Evolutionary conservation across 2,797 vertebrate genomes (phyloP), one percentile per base, ranked within the genome.

Genomic region (Rhabdomys pumilio): DNA sequence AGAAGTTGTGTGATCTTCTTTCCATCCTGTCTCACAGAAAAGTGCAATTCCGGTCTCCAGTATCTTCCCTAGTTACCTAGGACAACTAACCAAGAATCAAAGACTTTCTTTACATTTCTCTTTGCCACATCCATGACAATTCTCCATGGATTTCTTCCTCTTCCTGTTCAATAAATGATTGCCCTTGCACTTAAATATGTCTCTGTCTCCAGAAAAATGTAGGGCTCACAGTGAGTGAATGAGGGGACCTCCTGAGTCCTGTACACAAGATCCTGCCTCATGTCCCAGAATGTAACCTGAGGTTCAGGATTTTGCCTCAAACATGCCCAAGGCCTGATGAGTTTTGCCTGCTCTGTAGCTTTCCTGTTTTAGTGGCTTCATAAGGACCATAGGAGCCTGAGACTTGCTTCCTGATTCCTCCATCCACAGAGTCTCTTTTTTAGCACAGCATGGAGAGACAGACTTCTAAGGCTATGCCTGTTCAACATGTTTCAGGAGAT

Each of bases 81-180:
- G n/a, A 83, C 89, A 19, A 15, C 55, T 59, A 24, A 44, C 44
- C 3, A 20, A 53, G 72, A 93, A 85, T 88, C 59, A 88, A 88
- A 69, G 11, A 1, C 59, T 57, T 87, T 26, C 84, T 89, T 6
- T 61, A 57, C 22, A 82, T 93, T 85, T 72, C 59, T 63, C 10
- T 53, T 59, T 72, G 57, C 6, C 50, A 59, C 1, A 31, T 15
- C 17, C 13, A 29, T 44, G 29, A 65, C 29, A 76, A 55, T 15
- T 63, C 31, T 50, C 2, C 47, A 19, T n/a, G 34, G 94, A 57
- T 75, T 22, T 22, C 19, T 89, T 41, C 20, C 41, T 93, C 50
- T 53, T 17, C 26, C 5, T 47, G 19, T 0, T 89, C 92, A 98
- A 95, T 97, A 97, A 96, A 96, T 88, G 15, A 76, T 63, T 24